Conservation (phyloP, 2,797 vertebrate genomes). For the Hybognathus amarus region DNA sequence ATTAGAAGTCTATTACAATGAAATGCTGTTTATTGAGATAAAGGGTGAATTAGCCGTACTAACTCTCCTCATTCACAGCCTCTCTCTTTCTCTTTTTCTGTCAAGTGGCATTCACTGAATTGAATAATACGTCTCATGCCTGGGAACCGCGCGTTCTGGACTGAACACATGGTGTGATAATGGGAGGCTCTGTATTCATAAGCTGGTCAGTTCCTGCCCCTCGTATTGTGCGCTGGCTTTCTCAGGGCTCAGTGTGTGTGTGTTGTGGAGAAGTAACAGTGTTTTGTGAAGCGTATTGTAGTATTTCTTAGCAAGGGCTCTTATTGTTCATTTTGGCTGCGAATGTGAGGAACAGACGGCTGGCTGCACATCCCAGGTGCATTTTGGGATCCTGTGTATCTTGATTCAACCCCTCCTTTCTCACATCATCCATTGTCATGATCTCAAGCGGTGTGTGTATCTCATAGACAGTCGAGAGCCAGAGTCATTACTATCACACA, state of each 20-base stretch:
- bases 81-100: conserved; percentile 42
- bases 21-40: conserved; percentile 51
- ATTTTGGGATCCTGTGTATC: conserved; percentile 48
- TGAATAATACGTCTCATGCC: conserved; percentile 38
- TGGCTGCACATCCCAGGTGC: conserved; percentile 73
- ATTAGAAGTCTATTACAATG: conserved; percentile 58
- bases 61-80: conserved; percentile 32
- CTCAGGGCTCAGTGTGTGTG: conserved; percentile 50
- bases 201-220: conserved; percentile 62
- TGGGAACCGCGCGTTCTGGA: conserved; percentile 47
- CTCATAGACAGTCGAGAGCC: neutral
- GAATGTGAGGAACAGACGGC: conserved; percentile 79
- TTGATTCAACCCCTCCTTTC: neutral
- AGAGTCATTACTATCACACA: neutral
- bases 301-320: conserved; percentile 42
- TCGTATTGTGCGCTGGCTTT: conserved; percentile 47
- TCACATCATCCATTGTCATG: conserved; percentile 1
- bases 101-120: conserved; percentile 47
- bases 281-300: conserved; percentile 18
- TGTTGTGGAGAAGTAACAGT: conserved; percentile 66
- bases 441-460: neutral
- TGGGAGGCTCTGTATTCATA: conserved; percentile 84
- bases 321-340: conserved; percentile 79
- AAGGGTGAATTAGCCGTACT: conserved; percentile 57
- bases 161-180: conserved; percentile 74